These are phyloP conservation scores for Petrolisthes cinctipes DNA, from an alignment of 2,888 invertebrate species.

Conservation along the genomic window DNA sequence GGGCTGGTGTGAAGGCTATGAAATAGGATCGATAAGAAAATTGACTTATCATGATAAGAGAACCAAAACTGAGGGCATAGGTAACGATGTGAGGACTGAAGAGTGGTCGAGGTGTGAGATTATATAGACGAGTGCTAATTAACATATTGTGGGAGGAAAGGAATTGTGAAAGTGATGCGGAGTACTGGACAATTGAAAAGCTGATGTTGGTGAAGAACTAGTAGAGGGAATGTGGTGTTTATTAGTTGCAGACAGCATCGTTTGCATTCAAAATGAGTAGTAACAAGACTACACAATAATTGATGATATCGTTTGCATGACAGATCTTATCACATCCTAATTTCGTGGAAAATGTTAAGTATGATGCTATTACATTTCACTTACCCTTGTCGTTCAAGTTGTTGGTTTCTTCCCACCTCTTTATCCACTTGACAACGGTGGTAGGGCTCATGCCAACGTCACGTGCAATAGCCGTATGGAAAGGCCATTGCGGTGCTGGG, in stretches of 20 bases:
- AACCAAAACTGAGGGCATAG: background rate
- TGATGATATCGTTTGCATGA: background rate
- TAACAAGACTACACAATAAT: background rate
- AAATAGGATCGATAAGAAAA: background rate
- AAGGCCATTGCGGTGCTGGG: background rate
- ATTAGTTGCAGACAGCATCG: background rate
- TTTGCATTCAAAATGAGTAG: background rate
- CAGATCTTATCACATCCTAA: background rate
- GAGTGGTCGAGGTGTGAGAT: background rate
- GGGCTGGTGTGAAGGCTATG: background rate
- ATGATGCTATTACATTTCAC: background rate
- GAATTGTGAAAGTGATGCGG: background rate
- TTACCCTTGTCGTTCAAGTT: background rate
- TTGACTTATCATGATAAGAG: background rate
- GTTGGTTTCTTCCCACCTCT: background rate
- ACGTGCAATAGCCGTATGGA: background rate
- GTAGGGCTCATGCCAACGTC: background rate
- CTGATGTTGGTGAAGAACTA: too few species aligned
- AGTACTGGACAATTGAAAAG: too few species aligned
- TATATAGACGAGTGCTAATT: background rate
- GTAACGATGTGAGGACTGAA: background rate
- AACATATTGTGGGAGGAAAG: background rate
- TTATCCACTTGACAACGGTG: background rate
- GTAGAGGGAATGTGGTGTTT: too few species aligned
- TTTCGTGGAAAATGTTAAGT: background rate